Evolutionary conservation across 2,113 vertebrate species (phyloP).

Genomic region (Oncorhynchus mykiss): DNA sequence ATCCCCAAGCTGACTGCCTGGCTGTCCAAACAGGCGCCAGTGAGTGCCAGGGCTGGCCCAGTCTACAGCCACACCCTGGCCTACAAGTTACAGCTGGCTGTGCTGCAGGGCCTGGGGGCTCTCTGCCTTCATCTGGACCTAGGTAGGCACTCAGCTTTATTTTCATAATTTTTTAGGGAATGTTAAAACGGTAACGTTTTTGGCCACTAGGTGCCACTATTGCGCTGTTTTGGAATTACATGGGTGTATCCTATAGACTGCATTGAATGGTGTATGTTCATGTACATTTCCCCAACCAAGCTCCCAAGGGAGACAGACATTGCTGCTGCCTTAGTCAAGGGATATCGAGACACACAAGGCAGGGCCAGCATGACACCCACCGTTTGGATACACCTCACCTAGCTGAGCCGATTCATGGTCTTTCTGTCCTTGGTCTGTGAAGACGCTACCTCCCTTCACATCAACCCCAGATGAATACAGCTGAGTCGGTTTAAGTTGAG

Average conservation of each 20-base stretch:
- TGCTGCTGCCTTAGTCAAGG: neutral
- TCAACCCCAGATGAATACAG: too few relatives aligned
- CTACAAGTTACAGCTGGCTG: constrained; percentile 90
- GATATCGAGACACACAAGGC: constrained; percentile 5
- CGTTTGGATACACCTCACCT: too few relatives aligned
- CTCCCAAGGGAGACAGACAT: constrained; percentile 14
- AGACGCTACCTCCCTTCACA: too few relatives aligned
- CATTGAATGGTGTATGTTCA: constrained; percentile 27
- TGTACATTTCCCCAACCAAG: constrained; percentile 25
- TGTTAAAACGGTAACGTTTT: neutral
- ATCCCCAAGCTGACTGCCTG: constrained; percentile 82
- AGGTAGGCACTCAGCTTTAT: constrained; percentile 72
- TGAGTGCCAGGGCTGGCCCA: constrained; percentile 82
- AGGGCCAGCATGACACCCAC: neutral
- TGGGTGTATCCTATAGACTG: constrained; percentile 5
- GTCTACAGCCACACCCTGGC: constrained; percentile 84
- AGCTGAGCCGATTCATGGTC: too few relatives aligned
- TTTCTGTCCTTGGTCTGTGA: too few relatives aligned
- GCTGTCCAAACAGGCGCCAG: constrained; percentile 79
- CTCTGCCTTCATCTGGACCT: constrained; percentile 84
- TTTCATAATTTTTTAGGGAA: neutral
- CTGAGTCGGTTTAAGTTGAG: too few relatives aligned
- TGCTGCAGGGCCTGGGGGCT: constrained; percentile 86
- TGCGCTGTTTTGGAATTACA: neutral
- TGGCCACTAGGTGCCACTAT: constrained; percentile 63